Percentiles rank a stretch among this genome's conserved stretches.
These are phyloP conservation scores for Sminthurinus aureus DNA, from an alignment of 2,888 invertebrate genomes.

Conservation along the genomic window DNA sequence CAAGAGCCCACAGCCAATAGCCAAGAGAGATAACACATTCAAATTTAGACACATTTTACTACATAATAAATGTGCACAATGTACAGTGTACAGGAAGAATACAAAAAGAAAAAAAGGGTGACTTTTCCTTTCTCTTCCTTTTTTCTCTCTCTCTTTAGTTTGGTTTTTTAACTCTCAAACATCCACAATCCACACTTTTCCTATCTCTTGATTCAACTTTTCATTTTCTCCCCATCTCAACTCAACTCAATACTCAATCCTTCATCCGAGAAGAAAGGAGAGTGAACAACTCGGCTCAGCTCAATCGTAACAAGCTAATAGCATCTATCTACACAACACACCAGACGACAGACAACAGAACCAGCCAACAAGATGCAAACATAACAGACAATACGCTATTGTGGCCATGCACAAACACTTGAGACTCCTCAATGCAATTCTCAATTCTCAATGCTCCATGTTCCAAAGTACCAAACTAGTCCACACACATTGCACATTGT, in stretches of 20 bases:
- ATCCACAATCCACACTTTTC: not conserved
- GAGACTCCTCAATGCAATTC: too few relatives aligned
- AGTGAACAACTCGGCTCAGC: too few relatives aligned
- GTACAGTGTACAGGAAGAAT: not conserved
- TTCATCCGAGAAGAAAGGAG: not conserved
- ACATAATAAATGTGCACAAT: not conserved
- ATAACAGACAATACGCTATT: not conserved
- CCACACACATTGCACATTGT: too few relatives aligned
- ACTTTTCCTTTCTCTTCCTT: not conserved
- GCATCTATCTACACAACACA: not conserved
- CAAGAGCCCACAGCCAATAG: not conserved
- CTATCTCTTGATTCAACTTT: not conserved
- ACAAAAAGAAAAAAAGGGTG: conserved; percentile 10
- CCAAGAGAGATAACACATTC: conserved; percentile 14
- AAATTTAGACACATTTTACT: conserved; percentile 21
- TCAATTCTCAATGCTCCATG: too few relatives aligned
- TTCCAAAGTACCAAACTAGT: too few relatives aligned
- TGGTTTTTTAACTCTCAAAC: not conserved
- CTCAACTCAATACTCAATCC: conserved; percentile 2
- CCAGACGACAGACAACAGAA: not conserved
- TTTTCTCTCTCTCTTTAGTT: not conserved
- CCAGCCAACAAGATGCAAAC: not conserved
- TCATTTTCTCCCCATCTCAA: not conserved
- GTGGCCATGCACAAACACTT: too few relatives aligned
- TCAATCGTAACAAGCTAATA: too few relatives aligned